Evolutionary conservation across 2,888 invertebrate genomes (phyloP), one percentile per base, ranked within the genome.

Genomic region (Teleogryllus oceanicus): DNA sequence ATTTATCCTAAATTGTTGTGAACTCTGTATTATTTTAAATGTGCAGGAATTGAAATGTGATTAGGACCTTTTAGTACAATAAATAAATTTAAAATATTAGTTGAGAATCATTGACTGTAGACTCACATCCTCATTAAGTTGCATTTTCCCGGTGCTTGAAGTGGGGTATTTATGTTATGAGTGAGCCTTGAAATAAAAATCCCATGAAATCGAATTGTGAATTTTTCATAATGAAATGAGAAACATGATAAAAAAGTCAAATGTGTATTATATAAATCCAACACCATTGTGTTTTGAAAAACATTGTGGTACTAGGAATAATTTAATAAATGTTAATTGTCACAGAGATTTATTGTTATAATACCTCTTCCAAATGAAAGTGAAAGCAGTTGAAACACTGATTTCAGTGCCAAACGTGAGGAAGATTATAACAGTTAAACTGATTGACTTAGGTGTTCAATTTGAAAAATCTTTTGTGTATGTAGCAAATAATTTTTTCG

Each of bases 91-190:
- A 8, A 62, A 62, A 62, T 62, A 5, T 62, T 62, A 62, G 62
- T 62, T 62, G 62, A 62, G 62, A 62, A 62, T 62, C 62, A 62
- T 62, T 62, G 62, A 62, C n/a, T 62, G 62, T 62, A 62, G 62
- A 62, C 62, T 62, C 62, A 62, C n/a, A 62, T 62, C 62, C 62
- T 62, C 62, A 62, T 62, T 62, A 62, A 18, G 62, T 62, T 62
- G 62, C 62, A 62, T 62, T 62, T 62, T 13, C 62, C 62, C 62
- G 62, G 62, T 62, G 62, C 62, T 62, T 62, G 62, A 62, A 62
- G 62, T 62, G 62, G 62, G 62, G 62, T 62, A 62, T 62, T 62
- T 62, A 62, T 62, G 62, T 62, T 62, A 62, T 62, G 62, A 62
- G 62, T 62, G 62, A 62, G 62, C 62, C 62, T 62, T 62, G n/a